These are phyloP conservation scores for Thunnus albacares DNA, from an alignment of 2,797 vertebrate species.

Conservation along the genomic window DNA sequence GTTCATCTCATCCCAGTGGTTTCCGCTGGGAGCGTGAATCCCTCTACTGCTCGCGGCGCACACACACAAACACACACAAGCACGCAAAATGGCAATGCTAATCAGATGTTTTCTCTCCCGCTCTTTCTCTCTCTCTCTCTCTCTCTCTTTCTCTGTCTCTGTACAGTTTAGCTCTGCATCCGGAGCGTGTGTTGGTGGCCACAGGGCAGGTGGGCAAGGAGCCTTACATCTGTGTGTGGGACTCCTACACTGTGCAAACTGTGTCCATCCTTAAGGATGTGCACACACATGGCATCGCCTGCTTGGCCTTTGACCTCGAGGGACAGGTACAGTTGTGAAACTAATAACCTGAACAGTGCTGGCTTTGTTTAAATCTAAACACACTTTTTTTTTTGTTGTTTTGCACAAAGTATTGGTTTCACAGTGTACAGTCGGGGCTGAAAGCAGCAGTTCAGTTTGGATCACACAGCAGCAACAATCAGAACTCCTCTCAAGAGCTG, in stretches of 20 bases:
- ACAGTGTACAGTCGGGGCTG: background rate
- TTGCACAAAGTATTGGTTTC: background rate
- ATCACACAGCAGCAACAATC: slow-evolving; percentile 17
- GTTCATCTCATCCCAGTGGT: slow-evolving; percentile 72
- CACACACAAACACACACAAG: slow-evolving; percentile 31
- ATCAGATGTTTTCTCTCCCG: slow-evolving; percentile 61
- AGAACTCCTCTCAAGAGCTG: slow-evolving; percentile 29
- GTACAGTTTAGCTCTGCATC: slow-evolving; percentile 96
- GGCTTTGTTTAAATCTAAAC: background rate
- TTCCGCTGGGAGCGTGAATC: slow-evolving; percentile 67
- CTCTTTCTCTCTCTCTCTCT: slow-evolving; percentile 54
- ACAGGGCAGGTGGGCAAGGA: slow-evolving; percentile 99
- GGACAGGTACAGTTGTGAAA: slow-evolving; percentile 90
- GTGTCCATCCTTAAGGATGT: slow-evolving; percentile 96
- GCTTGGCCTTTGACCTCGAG: slow-evolving; percentile 96
- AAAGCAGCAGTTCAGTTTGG: slow-evolving; percentile 25
- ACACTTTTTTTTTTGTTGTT: background rate
- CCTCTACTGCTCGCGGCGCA: slow-evolving; percentile 31
- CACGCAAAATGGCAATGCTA: slow-evolving; percentile 36
- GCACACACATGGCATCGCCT: slow-evolving; percentile 97
- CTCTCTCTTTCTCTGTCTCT: slow-evolving; percentile 45
- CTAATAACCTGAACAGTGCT: background rate
- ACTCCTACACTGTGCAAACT: slow-evolving; percentile 97
- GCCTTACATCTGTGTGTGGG: slow-evolving; percentile 98
- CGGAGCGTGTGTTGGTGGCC: slow-evolving; percentile 96